Evolutionary conservation across 2,113 vertebrate genomes (phyloP).

Genomic region (Elephantulus edwardii): DNA sequence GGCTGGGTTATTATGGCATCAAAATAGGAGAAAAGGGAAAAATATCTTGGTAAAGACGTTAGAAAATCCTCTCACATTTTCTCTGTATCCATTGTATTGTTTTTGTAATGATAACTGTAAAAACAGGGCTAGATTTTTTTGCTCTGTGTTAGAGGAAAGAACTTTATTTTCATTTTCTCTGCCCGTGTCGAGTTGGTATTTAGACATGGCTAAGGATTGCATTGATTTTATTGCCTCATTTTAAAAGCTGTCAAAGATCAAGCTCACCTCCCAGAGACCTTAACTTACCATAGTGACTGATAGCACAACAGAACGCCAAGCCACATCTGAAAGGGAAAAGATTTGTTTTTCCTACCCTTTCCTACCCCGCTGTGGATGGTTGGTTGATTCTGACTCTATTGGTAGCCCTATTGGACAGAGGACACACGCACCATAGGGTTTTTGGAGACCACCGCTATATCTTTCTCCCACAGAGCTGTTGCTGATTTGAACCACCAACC

Average conservation of each 20-base stretch:
- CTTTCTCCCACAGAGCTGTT: too few relatives aligned
- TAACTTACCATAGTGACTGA: background rate
- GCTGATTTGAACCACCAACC: too few relatives aligned
- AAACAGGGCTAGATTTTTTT: background rate
- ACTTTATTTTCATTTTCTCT: background rate
- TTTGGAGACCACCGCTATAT: too few relatives aligned
- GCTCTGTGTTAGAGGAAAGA: background rate
- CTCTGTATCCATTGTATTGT: background rate
- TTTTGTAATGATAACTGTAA: background rate
- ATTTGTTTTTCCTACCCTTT: slow-evolving; percentile 42
- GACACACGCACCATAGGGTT: too few relatives aligned
- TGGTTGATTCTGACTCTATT: too few relatives aligned
- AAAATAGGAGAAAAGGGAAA: slow-evolving; percentile 9
- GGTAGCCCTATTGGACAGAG: too few relatives aligned
- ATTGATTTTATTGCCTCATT: background rate
- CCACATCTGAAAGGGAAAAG: slow-evolving; percentile 26
- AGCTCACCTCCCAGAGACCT: background rate
- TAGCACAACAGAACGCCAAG: background rate
- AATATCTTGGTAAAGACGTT: background rate
- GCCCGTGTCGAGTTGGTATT: background rate
- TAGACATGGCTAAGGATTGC: background rate
- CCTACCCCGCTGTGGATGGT: too few relatives aligned
- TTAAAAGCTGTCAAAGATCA: background rate
- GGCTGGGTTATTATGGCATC: too few relatives aligned
- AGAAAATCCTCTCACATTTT: slow-evolving; percentile 10